Conservation (phyloP, 2,888 invertebrate species). For the Epistrophella euchroma region DNA sequence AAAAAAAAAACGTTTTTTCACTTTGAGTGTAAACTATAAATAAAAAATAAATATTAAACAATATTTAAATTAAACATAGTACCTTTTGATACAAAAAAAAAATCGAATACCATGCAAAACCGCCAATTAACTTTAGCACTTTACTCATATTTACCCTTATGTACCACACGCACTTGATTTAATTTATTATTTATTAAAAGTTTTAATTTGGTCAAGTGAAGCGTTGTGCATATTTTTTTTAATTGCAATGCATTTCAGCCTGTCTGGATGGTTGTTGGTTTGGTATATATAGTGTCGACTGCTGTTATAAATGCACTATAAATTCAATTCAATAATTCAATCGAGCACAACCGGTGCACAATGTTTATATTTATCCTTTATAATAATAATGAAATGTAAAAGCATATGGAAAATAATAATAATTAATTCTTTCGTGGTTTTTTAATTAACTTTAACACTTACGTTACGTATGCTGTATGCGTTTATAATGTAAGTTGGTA, state of each 20-base stretch:
- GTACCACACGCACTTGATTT: constrained; percentile 25
- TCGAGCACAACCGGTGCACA: constrained; percentile 55
- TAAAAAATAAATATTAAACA: neutral
- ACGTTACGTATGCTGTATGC: neutral
- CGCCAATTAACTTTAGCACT: constrained; percentile 57
- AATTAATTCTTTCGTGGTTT: constrained; percentile 53
- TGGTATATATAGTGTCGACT: neutral
- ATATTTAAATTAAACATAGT: neutral
- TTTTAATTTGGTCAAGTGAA: constrained; percentile 53
- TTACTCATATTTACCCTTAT: neutral
- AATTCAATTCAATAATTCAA: constrained; percentile 65
- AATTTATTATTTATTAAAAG: constrained; percentile 64
- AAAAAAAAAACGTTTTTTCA: neutral
- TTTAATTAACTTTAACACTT: constrained; percentile 67
- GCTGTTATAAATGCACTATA: constrained; percentile 1
- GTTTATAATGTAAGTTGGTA: neutral
- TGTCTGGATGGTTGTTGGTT: neutral
- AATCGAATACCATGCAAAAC: constrained; percentile 23
- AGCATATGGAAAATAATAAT: constrained; percentile 56
- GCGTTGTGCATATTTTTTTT: constrained; percentile 38
- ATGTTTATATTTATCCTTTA: constrained; percentile 45
- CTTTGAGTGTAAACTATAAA: neutral
- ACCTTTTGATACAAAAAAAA: constrained; percentile 8
- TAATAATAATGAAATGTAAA: constrained; percentile 50
- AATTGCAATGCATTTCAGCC: constrained; percentile 26